A percentile compares a stretch with the other conserved stretches of the same genome.
Conservation (phyloP, 2,888 invertebrate genomes). For the Trissolcus japonicus region DNA sequence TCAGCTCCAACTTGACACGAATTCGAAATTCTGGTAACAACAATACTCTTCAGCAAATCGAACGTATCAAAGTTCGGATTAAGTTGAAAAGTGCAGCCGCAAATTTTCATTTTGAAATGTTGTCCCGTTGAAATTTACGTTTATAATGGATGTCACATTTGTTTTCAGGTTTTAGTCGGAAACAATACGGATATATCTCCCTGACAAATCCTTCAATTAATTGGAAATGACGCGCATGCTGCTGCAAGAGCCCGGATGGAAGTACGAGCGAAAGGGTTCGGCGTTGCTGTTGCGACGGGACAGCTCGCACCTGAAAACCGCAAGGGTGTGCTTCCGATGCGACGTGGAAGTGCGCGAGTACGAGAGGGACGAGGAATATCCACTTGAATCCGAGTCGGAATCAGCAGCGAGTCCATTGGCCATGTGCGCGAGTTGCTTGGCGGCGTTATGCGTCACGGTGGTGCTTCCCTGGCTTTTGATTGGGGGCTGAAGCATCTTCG, state of each 20-base stretch:
- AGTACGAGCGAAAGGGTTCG: slow-evolving; percentile 72
- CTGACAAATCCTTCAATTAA: slow-evolving; percentile 12
- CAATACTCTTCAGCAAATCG: no score
- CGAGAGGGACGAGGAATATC: slow-evolving; percentile 77
- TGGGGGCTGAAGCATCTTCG: slow-evolving; percentile 20
- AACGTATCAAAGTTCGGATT: no score
- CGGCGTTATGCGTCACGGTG: slow-evolving; percentile 77
- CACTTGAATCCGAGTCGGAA: slow-evolving; percentile 72
- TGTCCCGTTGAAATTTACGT: no score
- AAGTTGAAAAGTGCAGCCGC: no score
- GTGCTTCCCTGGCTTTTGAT: slow-evolving; percentile 77
- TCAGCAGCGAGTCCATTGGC: slow-evolving; percentile 73
- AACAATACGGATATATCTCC: no score
- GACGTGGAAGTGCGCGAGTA: slow-evolving; percentile 79
- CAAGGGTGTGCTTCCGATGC: slow-evolving; percentile 78
- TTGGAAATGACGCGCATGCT: slow-evolving; percentile 66
- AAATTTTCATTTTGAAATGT: no score
- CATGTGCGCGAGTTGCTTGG: slow-evolving; percentile 77
- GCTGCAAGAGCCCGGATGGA: slow-evolving; percentile 74
- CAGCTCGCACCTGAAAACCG: slow-evolving; percentile 68
- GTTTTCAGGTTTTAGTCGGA: slow-evolving; percentile 1
- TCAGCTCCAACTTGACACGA: no score
- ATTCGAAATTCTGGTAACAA: no score
- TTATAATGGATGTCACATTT: neutral
- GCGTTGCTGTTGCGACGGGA: slow-evolving; percentile 70